Evolutionary conservation across 2,888 invertebrate species (phyloP).

Genomic region (Therioaphis trifolii): DNA sequence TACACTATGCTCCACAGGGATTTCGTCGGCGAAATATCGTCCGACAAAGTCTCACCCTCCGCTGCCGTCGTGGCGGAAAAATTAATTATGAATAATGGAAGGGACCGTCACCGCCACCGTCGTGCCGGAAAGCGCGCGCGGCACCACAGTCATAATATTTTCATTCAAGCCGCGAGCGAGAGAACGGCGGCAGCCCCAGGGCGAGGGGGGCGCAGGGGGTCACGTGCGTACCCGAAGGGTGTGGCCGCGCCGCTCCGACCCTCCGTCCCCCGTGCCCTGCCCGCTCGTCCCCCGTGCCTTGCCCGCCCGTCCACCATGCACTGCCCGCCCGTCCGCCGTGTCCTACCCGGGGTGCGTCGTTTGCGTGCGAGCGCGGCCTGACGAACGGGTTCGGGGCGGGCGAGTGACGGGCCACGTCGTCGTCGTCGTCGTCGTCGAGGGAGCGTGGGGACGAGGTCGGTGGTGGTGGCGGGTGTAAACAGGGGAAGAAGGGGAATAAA

Average conservation of each 20-base stretch:
- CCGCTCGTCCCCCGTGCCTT: no score
- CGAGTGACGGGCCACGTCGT: neutral
- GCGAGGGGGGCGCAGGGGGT: neutral
- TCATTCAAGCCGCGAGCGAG: constrained; percentile 39
- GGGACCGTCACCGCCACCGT: neutral
- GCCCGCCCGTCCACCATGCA: neutral
- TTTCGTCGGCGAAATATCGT: constrained; percentile 24
- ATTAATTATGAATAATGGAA: constrained; percentile 60
- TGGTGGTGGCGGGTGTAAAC: neutral
- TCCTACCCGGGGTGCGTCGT: no score
- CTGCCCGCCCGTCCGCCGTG: no score
- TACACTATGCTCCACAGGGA: constrained; percentile 19
- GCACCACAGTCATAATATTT: constrained; percentile 49
- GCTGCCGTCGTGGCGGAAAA: constrained; percentile 8
- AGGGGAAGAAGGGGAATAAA: neutral
- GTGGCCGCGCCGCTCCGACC: constrained; percentile 23
- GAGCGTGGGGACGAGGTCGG: neutral
- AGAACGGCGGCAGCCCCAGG: neutral
- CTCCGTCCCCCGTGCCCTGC: neutral
- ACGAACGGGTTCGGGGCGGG: no score
- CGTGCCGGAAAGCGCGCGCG: neutral
- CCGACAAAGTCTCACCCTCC: constrained; percentile 19
- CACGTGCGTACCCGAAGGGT: constrained; percentile 38
- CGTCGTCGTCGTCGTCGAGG: no score
- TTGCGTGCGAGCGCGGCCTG: no score